A percentile compares a stretch with the other conserved stretches of the same genome.
Evolutionary conservation across 2,888 invertebrate species (phyloP).

Genomic region (Nomada fabriciana): DNA sequence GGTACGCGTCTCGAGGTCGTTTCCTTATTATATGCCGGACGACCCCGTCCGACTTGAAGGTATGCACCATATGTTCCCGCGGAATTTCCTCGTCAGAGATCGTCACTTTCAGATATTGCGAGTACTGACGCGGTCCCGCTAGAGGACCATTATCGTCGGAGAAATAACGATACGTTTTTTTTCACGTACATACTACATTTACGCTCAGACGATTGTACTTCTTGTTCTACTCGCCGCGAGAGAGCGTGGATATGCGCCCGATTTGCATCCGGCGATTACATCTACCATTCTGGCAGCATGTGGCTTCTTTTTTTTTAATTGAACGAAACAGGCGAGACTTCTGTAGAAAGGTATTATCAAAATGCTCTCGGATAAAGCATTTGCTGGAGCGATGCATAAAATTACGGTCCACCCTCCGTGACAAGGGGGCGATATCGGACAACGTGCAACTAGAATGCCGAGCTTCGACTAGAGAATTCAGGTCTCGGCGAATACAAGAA

Average conservation of each 20-base stretch:
- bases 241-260: background rate
- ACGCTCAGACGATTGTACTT: conserved; percentile 3
- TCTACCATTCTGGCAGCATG: background rate
- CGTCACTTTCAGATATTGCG: conserved; percentile 31
- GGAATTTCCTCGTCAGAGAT: conserved; percentile 30
- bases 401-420: conserved; percentile 28
- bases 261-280: conserved; percentile 1
- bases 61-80: background rate
- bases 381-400: conserved; percentile 32
- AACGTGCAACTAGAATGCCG: conserved; percentile 23
- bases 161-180: conserved; percentile 12
- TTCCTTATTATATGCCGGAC: conserved; percentile 74
- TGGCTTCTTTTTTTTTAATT: background rate
- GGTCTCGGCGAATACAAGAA: conserved; percentile 45
- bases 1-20: conserved; percentile 63
- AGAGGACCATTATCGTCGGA: conserved; percentile 4
- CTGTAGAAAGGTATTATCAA: background rate
- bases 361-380: background rate
- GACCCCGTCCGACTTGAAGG: conserved; percentile 40
- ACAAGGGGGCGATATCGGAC: background rate
- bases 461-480: conserved; percentile 50
- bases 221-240: conserved; percentile 4
- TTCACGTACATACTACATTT: background rate
- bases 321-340: background rate
- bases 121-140: background rate